A percentile compares a stretch with the other conserved stretches of the same genome.
These are phyloP conservation scores for Siderastrea siderea DNA, from an alignment of 92 coral and sea anemone species.

Conservation along the genomic window DNA sequence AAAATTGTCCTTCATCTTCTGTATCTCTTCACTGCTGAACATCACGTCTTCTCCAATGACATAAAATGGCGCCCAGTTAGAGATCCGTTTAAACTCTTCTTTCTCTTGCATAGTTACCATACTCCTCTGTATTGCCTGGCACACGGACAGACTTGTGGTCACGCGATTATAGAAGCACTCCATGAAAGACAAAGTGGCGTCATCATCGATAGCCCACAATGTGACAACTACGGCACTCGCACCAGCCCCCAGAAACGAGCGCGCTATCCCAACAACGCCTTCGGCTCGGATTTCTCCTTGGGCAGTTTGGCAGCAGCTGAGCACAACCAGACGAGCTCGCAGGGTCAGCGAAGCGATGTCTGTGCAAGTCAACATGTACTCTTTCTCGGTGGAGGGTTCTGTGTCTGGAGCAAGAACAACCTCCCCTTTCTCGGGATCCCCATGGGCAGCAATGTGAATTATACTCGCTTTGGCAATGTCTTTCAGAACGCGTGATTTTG, in stretches of 20 bases:
- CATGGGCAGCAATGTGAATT: constrained; percentile 64
- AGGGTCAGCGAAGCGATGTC: constrained; percentile 29
- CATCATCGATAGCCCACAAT: constrained; percentile 55
- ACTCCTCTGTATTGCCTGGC: constrained; percentile 12
- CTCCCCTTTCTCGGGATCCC: constrained; percentile 49
- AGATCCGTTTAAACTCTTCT: constrained; percentile 2
- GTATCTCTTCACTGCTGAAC: constrained; percentile 22
- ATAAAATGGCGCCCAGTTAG: constrained; percentile 58
- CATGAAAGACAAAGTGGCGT: constrained; percentile 44
- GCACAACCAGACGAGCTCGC: constrained; percentile 56
- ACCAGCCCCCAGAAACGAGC: constrained; percentile 64
- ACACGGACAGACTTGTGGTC: constrained; percentile 5
- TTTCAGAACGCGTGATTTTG: constrained; percentile 37
- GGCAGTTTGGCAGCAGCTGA: constrained; percentile 52
- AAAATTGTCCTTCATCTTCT: constrained; percentile 14
- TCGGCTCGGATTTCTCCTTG: constrained; percentile 55
- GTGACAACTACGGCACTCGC: constrained; percentile 59
- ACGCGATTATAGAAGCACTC: constrained; percentile 40
- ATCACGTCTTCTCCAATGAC: constrained; percentile 52
- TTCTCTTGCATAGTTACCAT: constrained; percentile 16
- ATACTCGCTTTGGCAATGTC: constrained; percentile 41
- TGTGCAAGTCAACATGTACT: constrained; percentile 31
- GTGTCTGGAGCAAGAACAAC: constrained; percentile 48
- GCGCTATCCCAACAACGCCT: constrained; percentile 65
- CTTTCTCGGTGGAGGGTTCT: constrained; percentile 35